Base-by-base conservation (phyloP, 2,888 invertebrate genomes). In the Eupithecia dodoneata region DNA sequence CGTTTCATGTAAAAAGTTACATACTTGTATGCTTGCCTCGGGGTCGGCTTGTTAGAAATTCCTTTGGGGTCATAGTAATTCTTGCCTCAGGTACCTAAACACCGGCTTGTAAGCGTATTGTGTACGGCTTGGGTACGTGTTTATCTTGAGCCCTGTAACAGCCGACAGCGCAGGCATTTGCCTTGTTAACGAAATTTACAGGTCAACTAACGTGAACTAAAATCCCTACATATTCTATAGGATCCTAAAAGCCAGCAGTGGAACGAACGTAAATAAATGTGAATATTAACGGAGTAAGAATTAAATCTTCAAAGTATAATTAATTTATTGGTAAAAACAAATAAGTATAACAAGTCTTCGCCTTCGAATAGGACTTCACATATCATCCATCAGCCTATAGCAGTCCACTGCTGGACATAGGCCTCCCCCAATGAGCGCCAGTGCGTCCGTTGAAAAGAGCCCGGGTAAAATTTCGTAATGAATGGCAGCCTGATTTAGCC, bases 41-140 rank as follows among this genome's bases (percentile, higher is more conserved):
- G 71, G 71, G 65, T 6, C 73, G 47, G 49, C 71, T 77, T 77
- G 76, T 74, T 72, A 59, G 45, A 69, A 55, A 72, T 77, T 74
- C 74, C 67, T 71, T 47, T 47, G 66, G 42, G 71, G 66, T 55
- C 15, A n/a, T 65, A 66, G 74, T 15, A 59, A 72, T 72, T 71
- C 72, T 75, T 52, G 52, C 45, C 66, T 13, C 47, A 55, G 55
- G 65, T 6, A 42, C 55, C 55, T 18, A 3, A 9, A n/a, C 15
- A 15, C 66, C 4, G 12, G 42, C 41, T 66, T 66, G 15, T 10
- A 1, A 59, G 4, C 30, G 10, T 59, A 30, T 30, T 12, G 18
- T 63, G 12, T 63, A 63, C 3, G 12, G 63, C 30, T 30, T 63
- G 9, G 18, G 10, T 59, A 10, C 18, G 18, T 59, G 30, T 30